Percentiles rank a stretch among this genome's conserved stretches.
Evolutionary conservation across 2,113 vertebrate genomes (phyloP).

Genomic region (Heterotis niloticus): DNA sequence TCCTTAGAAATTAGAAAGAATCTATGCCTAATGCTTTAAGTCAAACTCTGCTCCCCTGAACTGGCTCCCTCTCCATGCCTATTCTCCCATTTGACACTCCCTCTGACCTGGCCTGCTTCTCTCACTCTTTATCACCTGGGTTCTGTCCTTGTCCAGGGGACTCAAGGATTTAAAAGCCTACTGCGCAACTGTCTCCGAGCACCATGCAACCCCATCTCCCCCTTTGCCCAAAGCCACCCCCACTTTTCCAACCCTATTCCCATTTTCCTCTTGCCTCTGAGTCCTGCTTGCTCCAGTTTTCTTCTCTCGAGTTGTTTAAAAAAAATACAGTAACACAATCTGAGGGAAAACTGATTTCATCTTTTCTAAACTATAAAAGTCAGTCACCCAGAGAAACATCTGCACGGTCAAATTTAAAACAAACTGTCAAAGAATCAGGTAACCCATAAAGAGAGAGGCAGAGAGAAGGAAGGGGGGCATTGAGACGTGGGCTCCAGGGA

Average conservation of each 20-base stretch:
- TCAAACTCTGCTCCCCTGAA: slow-evolving; percentile 49
- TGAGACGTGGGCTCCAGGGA: slow-evolving; percentile 10
- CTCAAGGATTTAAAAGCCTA: slow-evolving; percentile 55
- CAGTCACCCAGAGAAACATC: slow-evolving; percentile 78
- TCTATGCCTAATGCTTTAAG: slow-evolving; percentile 68
- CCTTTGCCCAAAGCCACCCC: not conserved
- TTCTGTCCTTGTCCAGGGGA: slow-evolving; percentile 37
- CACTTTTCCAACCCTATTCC: not conserved
- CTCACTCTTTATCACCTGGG: slow-evolving; percentile 33
- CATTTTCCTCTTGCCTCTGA: not conserved
- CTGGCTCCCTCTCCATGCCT: slow-evolving; percentile 23
- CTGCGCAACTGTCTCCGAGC: slow-evolving; percentile 29
- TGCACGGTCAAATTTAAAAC: slow-evolving; percentile 79
- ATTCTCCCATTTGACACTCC: slow-evolving; percentile 4
- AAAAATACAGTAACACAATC: slow-evolving; percentile 79
- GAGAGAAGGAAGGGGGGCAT: slow-evolving; percentile 33
- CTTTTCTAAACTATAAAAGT: slow-evolving; percentile 81
- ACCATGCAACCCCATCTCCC: not conserved
- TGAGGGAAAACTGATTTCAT: slow-evolving; percentile 75
- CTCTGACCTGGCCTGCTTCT: slow-evolving; percentile 27
- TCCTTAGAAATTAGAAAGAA: slow-evolving; percentile 69
- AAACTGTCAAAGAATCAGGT: slow-evolving; percentile 74
- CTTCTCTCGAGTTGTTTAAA: slow-evolving; percentile 56
- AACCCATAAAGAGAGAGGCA: slow-evolving; percentile 66
- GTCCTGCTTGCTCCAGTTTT: slow-evolving; percentile 12